These are phyloP conservation scores for Anisognathus igniventris DNA, from an alignment of 2,797 vertebrate species.

Conservation along the genomic window DNA sequence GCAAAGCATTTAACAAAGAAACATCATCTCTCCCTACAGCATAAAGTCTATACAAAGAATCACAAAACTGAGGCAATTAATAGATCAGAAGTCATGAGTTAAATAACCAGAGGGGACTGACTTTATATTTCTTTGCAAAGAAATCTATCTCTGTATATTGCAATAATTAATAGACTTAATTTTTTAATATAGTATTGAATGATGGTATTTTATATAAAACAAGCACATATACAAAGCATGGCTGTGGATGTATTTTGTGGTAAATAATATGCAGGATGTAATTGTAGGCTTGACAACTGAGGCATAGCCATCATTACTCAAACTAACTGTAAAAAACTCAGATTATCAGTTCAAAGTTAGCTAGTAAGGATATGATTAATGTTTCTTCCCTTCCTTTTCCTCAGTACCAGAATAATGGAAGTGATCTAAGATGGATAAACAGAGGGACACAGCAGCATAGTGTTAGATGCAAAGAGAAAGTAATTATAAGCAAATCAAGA, in stretches of 20 bases:
- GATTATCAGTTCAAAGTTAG: neutral
- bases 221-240: neutral
- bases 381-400: slow-evolving; percentile 53
- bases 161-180: neutral
- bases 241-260: neutral
- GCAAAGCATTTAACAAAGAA: slow-evolving; percentile 56
- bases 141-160: neutral
- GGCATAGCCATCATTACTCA: neutral
- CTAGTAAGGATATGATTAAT: slow-evolving; percentile 42
- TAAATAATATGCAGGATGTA: neutral
- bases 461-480: neutral
- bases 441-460: neutral
- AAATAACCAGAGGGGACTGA: neutral
- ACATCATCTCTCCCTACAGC: slow-evolving; percentile 37
- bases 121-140: neutral
- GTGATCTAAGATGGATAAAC: slow-evolving; percentile 14
- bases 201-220: neutral
- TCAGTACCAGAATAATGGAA: neutral
- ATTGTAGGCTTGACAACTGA: neutral
- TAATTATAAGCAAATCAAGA: neutral
- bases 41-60: slow-evolving; percentile 11
- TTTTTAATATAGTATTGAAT: neutral
- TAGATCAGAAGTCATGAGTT: neutral
- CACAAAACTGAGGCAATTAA: slow-evolving; percentile 10
- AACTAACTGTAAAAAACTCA: neutral